These are phyloP conservation scores for Lasiurus cinereus DNA, from an alignment of 2,113 vertebrate genomes.

Conservation along the genomic window DNA sequence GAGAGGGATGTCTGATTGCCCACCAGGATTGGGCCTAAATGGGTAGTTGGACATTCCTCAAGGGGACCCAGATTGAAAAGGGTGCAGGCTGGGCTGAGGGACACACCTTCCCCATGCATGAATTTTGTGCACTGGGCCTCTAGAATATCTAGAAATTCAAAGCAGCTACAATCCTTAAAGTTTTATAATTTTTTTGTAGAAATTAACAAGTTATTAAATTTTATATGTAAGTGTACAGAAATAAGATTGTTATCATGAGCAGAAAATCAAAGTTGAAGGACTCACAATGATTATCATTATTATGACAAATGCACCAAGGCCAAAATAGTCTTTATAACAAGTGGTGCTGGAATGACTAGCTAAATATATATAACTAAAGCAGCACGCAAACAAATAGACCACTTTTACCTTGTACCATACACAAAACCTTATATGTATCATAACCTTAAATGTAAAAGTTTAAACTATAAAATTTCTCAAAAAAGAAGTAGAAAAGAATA, in stretches of 20 bases:
- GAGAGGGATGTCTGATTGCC: too few species aligned
- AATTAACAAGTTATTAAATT: neutral
- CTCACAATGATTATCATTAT: neutral
- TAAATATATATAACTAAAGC: neutral
- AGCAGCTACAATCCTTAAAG: neutral
- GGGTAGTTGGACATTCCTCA: too few species aligned
- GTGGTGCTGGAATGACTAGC: neutral
- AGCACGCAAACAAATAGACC: neutral
- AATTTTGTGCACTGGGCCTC: too few species aligned
- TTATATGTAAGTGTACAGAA: neutral
- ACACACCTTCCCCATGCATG: too few species aligned
- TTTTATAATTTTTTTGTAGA: neutral
- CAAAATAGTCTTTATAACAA: neutral
- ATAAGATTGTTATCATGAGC: neutral
- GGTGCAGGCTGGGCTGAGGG: too few species aligned
- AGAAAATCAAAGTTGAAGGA: constrained; percentile 27
- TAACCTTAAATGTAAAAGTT: neutral
- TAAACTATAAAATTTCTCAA: neutral
- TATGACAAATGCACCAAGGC: neutral
- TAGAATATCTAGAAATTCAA: neutral
- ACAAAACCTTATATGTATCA: neutral
- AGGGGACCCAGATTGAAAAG: too few species aligned
- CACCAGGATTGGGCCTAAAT: too few species aligned
- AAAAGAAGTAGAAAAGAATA: neutral
- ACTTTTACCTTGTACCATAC: neutral